Conservation (phyloP, 2,113 vertebrate species). For the Numida meleagris region DNA sequence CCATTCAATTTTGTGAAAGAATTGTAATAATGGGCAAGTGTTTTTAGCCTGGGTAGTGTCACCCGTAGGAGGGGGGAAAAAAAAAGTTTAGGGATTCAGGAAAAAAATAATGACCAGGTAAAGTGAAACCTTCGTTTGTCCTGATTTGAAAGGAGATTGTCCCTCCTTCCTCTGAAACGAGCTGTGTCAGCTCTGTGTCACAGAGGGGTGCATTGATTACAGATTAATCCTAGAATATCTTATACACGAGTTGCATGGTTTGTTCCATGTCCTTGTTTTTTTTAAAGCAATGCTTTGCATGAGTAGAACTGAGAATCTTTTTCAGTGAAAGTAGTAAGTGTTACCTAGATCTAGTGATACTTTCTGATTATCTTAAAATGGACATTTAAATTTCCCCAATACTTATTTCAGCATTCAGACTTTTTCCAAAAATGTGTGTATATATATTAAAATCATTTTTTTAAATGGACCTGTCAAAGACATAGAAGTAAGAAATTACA, state of each 20-base stretch:
- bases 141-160: not conserved
- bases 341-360: not conserved
- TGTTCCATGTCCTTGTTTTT: not conserved
- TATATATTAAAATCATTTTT: not conserved
- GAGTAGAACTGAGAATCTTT: not conserved
- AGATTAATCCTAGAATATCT: not conserved
- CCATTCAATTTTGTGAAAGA: not conserved
- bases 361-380: not conserved
- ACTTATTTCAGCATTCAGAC: not conserved
- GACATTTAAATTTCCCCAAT: not conserved
- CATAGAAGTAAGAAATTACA: not conserved
- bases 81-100: not conserved
- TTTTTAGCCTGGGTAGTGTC: not conserved
- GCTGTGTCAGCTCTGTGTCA: not conserved
- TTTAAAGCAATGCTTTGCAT: not conserved
- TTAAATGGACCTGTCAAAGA: not conserved
- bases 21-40: not conserved
- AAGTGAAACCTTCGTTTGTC: not conserved
- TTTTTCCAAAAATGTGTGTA: not conserved
- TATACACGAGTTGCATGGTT: too few species aligned
- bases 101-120: not conserved
- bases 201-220: not conserved
- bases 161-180: not conserved
- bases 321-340: not conserved
- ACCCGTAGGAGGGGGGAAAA: not conserved